Evolutionary conservation across 1,140 invertebrate species (phyloP).

Genomic region (Eufriesea mexicana): DNA sequence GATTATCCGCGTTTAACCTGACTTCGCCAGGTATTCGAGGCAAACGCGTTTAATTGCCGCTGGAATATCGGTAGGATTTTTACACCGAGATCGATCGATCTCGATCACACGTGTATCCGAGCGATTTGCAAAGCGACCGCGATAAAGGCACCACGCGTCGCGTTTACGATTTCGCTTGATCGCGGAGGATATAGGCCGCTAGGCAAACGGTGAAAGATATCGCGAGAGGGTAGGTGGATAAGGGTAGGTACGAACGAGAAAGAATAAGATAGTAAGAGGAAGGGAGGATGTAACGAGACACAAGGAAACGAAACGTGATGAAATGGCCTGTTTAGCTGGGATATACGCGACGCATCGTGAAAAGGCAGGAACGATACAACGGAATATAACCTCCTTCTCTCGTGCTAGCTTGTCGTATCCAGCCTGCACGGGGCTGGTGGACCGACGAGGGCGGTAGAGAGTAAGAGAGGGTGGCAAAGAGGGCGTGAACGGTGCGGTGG

Average conservation of each 20-base stretch:
- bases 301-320: conserved; percentile 54
- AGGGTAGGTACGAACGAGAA: conserved; percentile 3
- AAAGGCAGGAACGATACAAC: conserved; percentile 59
- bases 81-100: conserved; percentile 18
- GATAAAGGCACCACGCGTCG: background rate
- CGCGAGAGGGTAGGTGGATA: background rate
- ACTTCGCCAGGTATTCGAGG: conserved; percentile 20
- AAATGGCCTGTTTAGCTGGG: conserved; percentile 65
- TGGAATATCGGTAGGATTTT: conserved; percentile 22
- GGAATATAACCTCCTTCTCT: conserved; percentile 54
- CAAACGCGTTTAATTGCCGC: conserved; percentile 50
- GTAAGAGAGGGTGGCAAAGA: conserved; percentile 20
- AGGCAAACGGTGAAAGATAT: background rate
- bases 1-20: conserved; percentile 38
- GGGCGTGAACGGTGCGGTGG: conserved; percentile 53
- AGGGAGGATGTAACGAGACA: conserved; percentile 24
- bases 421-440: conserved; percentile 25
- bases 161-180: background rate
- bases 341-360: conserved; percentile 54
- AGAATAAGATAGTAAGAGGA: conserved; percentile 25
- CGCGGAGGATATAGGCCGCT: background rate
- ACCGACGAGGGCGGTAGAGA: conserved; percentile 7
- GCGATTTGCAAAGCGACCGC: background rate
- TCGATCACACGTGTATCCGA: background rate
- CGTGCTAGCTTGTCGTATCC: conserved; percentile 43